Percentiles rank a stretch among this genome's conserved stretches.
Conservation (phyloP, 64 coral and sea anemone species). For the Hydrozoanthus tunicans region DNA sequence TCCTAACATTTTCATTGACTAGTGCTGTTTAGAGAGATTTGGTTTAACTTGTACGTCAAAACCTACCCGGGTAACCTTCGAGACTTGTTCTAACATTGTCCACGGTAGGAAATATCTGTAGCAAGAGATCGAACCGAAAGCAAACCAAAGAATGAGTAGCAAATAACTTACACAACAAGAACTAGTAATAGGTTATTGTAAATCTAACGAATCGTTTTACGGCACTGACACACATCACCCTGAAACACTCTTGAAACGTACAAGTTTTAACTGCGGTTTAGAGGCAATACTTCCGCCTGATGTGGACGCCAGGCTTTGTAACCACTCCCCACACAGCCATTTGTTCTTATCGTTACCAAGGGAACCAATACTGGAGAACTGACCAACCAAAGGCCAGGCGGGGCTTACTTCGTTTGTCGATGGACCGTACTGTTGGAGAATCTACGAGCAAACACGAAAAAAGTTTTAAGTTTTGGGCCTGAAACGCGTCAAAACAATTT, state of each 20-base stretch:
- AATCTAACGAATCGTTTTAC: no score
- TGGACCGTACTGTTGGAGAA: conserved; percentile 81
- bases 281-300: conserved; percentile 50
- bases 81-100: conserved; percentile 89
- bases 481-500: no score
- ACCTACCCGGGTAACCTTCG: conserved; percentile 92
- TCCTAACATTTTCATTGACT: no score
- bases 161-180: neutral
- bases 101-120: conserved; percentile 89
- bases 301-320: conserved; percentile 79
- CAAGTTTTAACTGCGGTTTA: conserved; percentile 75
- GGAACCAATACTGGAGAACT: conserved; percentile 99
- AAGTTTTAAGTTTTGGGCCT: no score
- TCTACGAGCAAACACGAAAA: conserved; percentile 19
- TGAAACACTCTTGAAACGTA: neutral
- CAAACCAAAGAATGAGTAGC: neutral
- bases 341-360: conserved; percentile 86
- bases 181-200: neutral
- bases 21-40: no score
- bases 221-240: no score
- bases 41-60: neutral
- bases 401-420: conserved; percentile 47
- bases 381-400: conserved; percentile 96
- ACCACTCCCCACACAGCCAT: conserved; percentile 96
- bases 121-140: neutral